Base-by-base conservation (phyloP, 2,113 vertebrate species). In the Neogobius melanostomus region DNA sequence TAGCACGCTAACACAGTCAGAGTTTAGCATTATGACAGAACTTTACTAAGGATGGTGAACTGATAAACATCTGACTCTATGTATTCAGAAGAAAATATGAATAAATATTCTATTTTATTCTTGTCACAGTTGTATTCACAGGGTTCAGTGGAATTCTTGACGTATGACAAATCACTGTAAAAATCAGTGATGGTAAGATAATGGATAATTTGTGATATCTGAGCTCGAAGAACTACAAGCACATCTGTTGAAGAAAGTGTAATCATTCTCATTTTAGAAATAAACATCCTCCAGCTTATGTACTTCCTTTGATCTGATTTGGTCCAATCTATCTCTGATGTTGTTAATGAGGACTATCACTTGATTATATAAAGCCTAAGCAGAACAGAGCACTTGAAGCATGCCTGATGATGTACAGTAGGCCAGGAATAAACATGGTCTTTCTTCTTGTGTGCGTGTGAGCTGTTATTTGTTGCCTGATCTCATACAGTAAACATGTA, bases 331-430 rank as follows among this genome's bases (percentile, higher is more conserved):
- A 6, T 62, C 53, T 56, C 82, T 81, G 78, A 82, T 56, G 53
- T 87, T 82, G 74, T 80, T 77, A 74, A 81, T 85, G 71, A 77
- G 66, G 54, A 82, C 74, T 79, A 78, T 72, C 74, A 64, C 71
- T 72, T 51, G 79, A 69, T 83, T 63, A 75, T 61, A 67, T 72
- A 72, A 66, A 66, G 61, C 28, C 28, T 11, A 57, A 48, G 8
- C 44, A n/a, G 65, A 68, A 61, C 7, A 8, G 16, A 51, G 49
- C 43, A 66, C 63, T 60, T 42, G 11, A 59, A 42, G 56, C 53
- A 17, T 21, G 8, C 28, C 8, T 44, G n/a, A 61, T 61, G 42
- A 61, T n/a, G 44, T 45, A 36, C 28, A 36, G 28, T 36, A 44
- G 42, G 42, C 15, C 59, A 61, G 59, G 10, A 10, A 44, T 45